These are phyloP conservation scores for Cranoglanis bouderius DNA, from an alignment of 2,113 vertebrate species.

Conservation along the genomic window DNA sequence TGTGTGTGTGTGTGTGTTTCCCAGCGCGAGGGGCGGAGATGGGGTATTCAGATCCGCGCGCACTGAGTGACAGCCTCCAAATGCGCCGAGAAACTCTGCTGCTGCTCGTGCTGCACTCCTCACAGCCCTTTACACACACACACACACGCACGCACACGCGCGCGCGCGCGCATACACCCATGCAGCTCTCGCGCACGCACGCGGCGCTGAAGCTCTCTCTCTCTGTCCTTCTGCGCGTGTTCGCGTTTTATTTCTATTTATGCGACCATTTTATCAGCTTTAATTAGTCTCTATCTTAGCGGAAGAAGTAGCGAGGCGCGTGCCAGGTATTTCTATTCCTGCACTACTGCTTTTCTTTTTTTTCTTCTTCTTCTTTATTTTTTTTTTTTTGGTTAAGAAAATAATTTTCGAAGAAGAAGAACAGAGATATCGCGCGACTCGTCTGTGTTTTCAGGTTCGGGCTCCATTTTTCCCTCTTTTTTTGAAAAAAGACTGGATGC, in stretches of 20 bases:
- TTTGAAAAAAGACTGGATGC: slow-evolving; percentile 4
- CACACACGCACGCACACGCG: background rate
- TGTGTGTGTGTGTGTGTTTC: slow-evolving; percentile 50
- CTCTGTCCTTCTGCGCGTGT: background rate
- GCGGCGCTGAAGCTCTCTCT: background rate
- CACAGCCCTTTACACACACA: slow-evolving; percentile 69
- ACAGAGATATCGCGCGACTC: background rate
- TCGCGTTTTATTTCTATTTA: slow-evolving; percentile 16
- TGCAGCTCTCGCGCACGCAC: background rate
- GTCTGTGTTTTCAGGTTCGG: background rate
- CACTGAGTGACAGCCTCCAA: slow-evolving; percentile 87
- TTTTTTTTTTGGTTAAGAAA: background rate
- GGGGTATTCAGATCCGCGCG: slow-evolving; percentile 88
- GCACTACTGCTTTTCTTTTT: background rate
- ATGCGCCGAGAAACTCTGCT: slow-evolving; percentile 88
- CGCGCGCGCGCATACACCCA: slow-evolving; percentile 69
- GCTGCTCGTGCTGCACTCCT: slow-evolving; percentile 85
- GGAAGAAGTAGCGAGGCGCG: background rate
- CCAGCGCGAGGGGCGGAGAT: slow-evolving; percentile 80
- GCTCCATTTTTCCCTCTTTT: slow-evolving; percentile 57
- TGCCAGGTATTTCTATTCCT: background rate
- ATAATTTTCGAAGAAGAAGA: background rate
- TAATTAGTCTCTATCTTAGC: slow-evolving; percentile 3
- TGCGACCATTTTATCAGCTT: background rate
- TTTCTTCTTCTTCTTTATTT: background rate